Evolutionary conservation across 2,888 invertebrate genomes (phyloP).

Genomic region (Tetropium fuscum): DNA sequence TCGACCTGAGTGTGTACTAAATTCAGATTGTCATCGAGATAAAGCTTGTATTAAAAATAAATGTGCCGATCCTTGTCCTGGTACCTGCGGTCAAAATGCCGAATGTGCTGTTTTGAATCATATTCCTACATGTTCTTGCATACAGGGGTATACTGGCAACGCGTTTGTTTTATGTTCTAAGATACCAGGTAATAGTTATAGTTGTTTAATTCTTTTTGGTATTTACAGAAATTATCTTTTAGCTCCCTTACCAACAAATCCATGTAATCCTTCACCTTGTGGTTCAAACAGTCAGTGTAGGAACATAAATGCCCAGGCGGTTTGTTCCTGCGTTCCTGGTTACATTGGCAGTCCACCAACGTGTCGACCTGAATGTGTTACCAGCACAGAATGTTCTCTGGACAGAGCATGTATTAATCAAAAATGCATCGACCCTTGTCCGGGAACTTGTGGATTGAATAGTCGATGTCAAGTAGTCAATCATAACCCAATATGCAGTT

Average conservation of each 20-base stretch:
- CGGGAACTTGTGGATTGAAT: slow-evolving; percentile 79
- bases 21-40: slow-evolving; percentile 71
- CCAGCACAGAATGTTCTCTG: slow-evolving; percentile 77
- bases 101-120: slow-evolving; percentile 71
- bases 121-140: slow-evolving; percentile 72
- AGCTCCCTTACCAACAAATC: slow-evolving; percentile 68
- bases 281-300: slow-evolving; percentile 80
- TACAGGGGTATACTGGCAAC: slow-evolving; percentile 74
- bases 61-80: slow-evolving; percentile 73
- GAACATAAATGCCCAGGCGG: slow-evolving; percentile 74
- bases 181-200: slow-evolving; percentile 68
- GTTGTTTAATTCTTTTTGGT: neutral
- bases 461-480: slow-evolving; percentile 79
- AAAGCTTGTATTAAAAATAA: slow-evolving; percentile 73
- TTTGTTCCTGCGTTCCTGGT: slow-evolving; percentile 75
- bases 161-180: slow-evolving; percentile 76
- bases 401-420: slow-evolving; percentile 78
- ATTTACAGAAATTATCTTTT: slow-evolving; percentile 21
- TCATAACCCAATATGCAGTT: slow-evolving; percentile 81
- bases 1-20: slow-evolving; percentile 73
- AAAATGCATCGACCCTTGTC: slow-evolving; percentile 83
- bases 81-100: slow-evolving; percentile 74
- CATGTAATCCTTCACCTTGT: slow-evolving; percentile 80
- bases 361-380: slow-evolving; percentile 79
- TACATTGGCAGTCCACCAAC: slow-evolving; percentile 79